Evolutionary conservation across 2,797 vertebrate genomes (phyloP), one percentile per base, ranked within the genome.

Genomic region (Tapirus indicus): DNA sequence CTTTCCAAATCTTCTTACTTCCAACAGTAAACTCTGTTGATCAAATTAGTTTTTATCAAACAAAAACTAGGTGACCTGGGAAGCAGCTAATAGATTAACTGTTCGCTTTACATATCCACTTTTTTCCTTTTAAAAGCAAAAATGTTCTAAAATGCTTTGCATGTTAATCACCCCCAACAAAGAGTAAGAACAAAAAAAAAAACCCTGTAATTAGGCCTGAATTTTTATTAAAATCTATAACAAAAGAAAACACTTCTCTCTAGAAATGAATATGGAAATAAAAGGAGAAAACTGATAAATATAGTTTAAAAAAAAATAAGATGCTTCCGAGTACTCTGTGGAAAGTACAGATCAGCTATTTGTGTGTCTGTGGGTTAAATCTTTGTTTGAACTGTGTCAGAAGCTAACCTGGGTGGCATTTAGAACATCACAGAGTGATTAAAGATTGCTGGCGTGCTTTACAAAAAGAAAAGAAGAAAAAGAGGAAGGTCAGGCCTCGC

Each of bases 401-500:
- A 79, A 95, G 54, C 69, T 87, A 97, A 91, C 74, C 52, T 96
- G 94, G 77, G 86, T 95, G 95, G 97, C 82, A 90, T 96, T 96
- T 84, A 96, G 85, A 96, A 96, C 94, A 82, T 78, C 91, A 47
- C 88, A 94, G 88, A n/a, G 5, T 91, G 97, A 92, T 96, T 97
- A 84, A 96, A 97, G 95, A 90, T 90, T 95, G 88, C 75, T 94
- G 78, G 94, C 64, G 18, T 96, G 95, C 85, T 96, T 97, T 91
- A 79, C 88, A 89, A 80, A 96, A 92, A 77, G 69, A 82, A 89
- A 95, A 95, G 60, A 66, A 83, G 47, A 88, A 60, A 93, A 79
- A 92, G 52, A 94, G 87, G 92, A 97, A 97, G 44, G 95, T 85
- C 95, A 89, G 88, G 96, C 96, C 85, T 95, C 97, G 97, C 96